Percentiles rank a stretch among this genome's conserved stretches.
These are phyloP conservation scores for Capitulum mitella DNA, from an alignment of 2,888 invertebrate genomes.

Conservation along the genomic window DNA sequence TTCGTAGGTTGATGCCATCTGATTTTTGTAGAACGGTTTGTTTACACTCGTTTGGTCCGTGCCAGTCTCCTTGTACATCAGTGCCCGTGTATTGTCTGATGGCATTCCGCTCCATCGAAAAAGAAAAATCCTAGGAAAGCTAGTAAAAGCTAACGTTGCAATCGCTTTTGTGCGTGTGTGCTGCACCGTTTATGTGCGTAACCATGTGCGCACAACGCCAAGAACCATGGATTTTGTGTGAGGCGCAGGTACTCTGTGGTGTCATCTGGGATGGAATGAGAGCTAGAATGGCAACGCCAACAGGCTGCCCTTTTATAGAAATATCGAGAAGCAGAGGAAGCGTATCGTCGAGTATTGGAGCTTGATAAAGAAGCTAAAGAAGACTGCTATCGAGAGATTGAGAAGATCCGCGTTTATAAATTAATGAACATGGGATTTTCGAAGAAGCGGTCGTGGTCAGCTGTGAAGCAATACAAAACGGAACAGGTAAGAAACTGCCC, in stretches of 20 bases:
- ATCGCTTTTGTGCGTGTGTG: too few species aligned
- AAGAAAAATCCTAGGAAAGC: too few species aligned
- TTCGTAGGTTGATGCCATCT: too few species aligned
- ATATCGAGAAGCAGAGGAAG: conserved; percentile 45
- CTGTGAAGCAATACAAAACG: conserved; percentile 23
- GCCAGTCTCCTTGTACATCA: too few species aligned
- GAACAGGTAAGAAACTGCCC: conserved; percentile 7
- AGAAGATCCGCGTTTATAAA: conserved; percentile 43
- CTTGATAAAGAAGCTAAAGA: conserved; percentile 46
- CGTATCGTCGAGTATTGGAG: conserved; percentile 46
- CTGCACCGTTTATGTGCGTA: too few species aligned
- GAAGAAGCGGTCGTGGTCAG: conserved; percentile 27
- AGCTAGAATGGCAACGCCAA: background rate
- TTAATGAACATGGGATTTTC: conserved; percentile 39
- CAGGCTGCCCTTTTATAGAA: conserved; percentile 39
- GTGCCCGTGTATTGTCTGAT: too few species aligned
- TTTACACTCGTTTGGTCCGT: too few species aligned
- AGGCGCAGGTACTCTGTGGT: background rate
- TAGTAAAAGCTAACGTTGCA: background rate
- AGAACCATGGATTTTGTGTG: background rate
- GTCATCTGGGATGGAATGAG: background rate
- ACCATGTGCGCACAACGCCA: too few species aligned
- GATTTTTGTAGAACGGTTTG: too few species aligned
- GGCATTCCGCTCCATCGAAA: too few species aligned
- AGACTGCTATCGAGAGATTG: conserved; percentile 44